Evolutionary conservation across 2,888 invertebrate genomes (phyloP).

Genomic region (Dynastes hyllus): DNA sequence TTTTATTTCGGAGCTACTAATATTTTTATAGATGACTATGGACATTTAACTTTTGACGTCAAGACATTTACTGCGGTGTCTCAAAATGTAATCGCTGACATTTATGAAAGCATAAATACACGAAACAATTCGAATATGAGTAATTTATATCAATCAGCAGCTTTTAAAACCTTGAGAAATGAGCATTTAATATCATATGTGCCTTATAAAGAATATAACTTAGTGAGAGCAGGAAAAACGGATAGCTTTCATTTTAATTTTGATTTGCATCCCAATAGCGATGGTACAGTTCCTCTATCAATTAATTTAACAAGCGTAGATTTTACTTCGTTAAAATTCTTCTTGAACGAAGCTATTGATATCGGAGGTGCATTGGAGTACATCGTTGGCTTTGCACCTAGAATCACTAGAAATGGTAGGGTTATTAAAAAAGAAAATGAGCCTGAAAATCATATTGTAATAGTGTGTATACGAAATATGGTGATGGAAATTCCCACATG

Average conservation of each 20-base stretch:
- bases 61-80: constrained; percentile 51
- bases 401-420: constrained; percentile 63
- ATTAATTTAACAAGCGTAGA: constrained; percentile 80
- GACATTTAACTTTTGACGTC: constrained; percentile 52
- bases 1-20: constrained; percentile 62
- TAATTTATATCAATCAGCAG: constrained; percentile 17
- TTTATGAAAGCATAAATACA: not conserved
- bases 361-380: constrained; percentile 87
- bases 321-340: constrained; percentile 80
- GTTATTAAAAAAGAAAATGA: constrained; percentile 56
- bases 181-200: constrained; percentile 50
- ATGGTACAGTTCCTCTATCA: constrained; percentile 78
- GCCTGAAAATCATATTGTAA: constrained; percentile 71
- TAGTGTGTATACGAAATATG: constrained; percentile 77
- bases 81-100: not conserved
- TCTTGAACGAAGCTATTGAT: constrained; percentile 81
- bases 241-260: constrained; percentile 86
- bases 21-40: constrained; percentile 30
- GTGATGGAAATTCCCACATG: constrained; percentile 77
- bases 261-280: constrained; percentile 77
- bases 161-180: constrained; percentile 36
- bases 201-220: constrained; percentile 65
- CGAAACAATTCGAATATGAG: constrained; percentile 15
- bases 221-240: constrained; percentile 77
- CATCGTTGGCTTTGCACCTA: constrained; percentile 80